Percentiles rank a stretch among this genome's conserved stretches.
Conservation (phyloP, 2,797 vertebrate genomes). For the Malurus splendens region DNA sequence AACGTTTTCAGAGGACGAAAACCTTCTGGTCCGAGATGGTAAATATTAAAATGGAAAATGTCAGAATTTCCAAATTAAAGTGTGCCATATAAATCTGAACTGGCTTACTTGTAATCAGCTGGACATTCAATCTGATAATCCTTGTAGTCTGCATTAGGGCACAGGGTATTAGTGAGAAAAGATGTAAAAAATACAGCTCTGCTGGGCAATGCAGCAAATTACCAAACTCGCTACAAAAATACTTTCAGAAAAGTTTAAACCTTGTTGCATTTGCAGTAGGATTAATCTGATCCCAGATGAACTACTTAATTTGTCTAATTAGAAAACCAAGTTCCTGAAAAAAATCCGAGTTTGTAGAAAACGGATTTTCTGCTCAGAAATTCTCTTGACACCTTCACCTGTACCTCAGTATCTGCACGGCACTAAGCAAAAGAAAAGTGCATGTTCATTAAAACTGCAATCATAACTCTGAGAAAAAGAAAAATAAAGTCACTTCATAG, state of each 20-base stretch:
- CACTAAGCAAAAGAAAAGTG: background rate
- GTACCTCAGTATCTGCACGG: background rate
- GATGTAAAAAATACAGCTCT: background rate
- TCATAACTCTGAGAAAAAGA: background rate
- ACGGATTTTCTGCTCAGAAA: background rate
- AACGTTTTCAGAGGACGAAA: background rate
- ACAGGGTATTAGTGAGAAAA: background rate
- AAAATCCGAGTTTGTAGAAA: background rate
- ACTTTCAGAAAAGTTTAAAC: background rate
- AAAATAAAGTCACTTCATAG: background rate
- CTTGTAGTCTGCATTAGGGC: background rate
- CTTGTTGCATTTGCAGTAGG: background rate
- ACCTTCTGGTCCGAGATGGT: background rate
- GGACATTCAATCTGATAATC: background rate
- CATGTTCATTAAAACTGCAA: background rate
- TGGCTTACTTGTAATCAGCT: background rate
- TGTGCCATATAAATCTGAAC: background rate
- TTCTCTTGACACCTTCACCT: background rate
- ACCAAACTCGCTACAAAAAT: background rate
- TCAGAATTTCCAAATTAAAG: background rate
- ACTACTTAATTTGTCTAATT: background rate
- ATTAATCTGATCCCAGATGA: background rate
- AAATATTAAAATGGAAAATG: background rate
- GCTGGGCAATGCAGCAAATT: background rate
- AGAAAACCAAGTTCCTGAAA: background rate